A percentile compares a stretch with the other conserved stretches of the same genome.
phyloP scores from a whole-genome alignment of 2,797 vertebrate species.

The Helarctos malayanus region DNA sequence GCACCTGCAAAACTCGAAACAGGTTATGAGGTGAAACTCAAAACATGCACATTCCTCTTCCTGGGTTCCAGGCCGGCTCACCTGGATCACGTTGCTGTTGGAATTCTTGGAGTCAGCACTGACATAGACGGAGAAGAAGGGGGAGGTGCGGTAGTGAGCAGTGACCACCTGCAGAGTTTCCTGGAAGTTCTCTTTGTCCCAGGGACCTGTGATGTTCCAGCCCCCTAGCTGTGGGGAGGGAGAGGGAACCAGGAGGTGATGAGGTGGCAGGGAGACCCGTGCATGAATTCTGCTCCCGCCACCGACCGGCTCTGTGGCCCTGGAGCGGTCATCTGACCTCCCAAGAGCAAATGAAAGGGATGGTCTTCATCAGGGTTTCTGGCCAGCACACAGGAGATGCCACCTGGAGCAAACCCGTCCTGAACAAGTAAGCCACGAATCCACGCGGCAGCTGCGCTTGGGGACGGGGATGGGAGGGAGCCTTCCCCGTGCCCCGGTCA shows the following conservation, averaged over 20 bases:
- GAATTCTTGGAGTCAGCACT: constrained; percentile 98
- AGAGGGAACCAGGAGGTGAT: neutral
- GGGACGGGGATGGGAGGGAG: neutral
- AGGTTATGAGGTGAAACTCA: neutral
- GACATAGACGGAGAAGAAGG: constrained; percentile 97
- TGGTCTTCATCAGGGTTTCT: neutral
- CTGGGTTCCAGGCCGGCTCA: constrained; percentile 76
- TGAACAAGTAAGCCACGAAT: neutral
- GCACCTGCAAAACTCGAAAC: neutral
- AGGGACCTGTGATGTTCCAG: constrained; percentile 94
- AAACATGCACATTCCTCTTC: too few species aligned
- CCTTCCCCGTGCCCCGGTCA: rapidly evolving
- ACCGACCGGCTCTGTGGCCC: neutral
- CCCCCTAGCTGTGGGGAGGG: constrained; percentile 93
- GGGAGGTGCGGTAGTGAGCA: constrained; percentile 93
- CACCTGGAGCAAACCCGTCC: neutral
- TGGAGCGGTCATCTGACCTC: neutral
- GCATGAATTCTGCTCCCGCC: neutral
- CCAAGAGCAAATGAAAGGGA: neutral
- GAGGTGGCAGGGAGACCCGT: rapidly evolving
- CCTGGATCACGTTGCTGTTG: constrained; percentile 98
- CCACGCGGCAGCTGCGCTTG: rapidly evolving
- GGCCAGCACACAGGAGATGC: neutral
- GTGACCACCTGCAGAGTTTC: constrained; percentile 93
- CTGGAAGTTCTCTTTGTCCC: constrained; percentile 95